Percentiles rank a stretch among this genome's conserved stretches.
These are phyloP conservation scores for Hirtodrosophila confusa DNA, from an alignment of 2,888 invertebrate genomes.

Conservation along the genomic window DNA sequence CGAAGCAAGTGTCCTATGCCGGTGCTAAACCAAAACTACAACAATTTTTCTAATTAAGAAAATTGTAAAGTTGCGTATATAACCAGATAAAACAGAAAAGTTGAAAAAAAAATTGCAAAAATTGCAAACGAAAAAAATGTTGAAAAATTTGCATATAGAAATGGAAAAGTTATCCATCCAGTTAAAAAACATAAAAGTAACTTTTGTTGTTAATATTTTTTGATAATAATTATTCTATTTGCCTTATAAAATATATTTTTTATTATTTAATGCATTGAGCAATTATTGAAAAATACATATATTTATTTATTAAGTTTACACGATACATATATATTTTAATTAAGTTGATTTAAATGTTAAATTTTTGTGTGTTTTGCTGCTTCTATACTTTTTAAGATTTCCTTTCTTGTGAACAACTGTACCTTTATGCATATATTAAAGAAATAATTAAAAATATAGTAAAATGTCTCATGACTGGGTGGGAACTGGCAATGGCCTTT, in stretches of 20 bases:
- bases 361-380: conserved; percentile 75
- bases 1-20: conserved; percentile 83
- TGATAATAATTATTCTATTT: conserved; percentile 66
- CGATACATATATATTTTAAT: conserved; percentile 56
- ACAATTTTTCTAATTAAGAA: conserved; percentile 58
- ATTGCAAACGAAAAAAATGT: conserved; percentile 44
- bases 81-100: conserved; percentile 33
- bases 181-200: conserved; percentile 44
- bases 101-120: conserved; percentile 37
- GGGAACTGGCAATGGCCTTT: too few relatives aligned
- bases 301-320: conserved; percentile 76
- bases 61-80: conserved; percentile 57
- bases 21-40: conserved; percentile 81
- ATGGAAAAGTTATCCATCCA: conserved; percentile 75
- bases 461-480: too few relatives aligned
- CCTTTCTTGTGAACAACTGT: conserved; percentile 81
- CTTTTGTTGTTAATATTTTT: conserved; percentile 73
- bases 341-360: conserved; percentile 77
- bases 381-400: conserved; percentile 76
- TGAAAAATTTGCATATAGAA: conserved; percentile 55
- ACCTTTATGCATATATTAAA: conserved; percentile 79
- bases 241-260: conserved; percentile 61
- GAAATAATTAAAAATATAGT: conserved; percentile 54
- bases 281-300: conserved; percentile 67
- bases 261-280: conserved; percentile 68